Percentiles rank a stretch among this genome's conserved stretches.
These are phyloP conservation scores for Corythucha ciliata DNA, from an alignment of 2,888 invertebrate genomes.

Conservation along the genomic window DNA sequence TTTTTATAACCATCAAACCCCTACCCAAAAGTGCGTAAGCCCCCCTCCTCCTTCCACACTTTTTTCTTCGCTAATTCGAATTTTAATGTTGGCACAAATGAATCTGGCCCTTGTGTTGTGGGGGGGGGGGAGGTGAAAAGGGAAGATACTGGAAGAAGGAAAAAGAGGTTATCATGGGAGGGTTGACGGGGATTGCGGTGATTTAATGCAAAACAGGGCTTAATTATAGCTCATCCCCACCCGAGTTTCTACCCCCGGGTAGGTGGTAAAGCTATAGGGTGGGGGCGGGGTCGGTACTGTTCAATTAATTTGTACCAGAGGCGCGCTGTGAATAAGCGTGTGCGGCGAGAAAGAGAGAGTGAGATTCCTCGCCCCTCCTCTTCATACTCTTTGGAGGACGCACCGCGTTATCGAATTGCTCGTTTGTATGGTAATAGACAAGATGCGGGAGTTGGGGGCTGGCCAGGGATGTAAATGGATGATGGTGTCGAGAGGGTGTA, in stretches of 20 bases:
- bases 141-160: too few species aligned
- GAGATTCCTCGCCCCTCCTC: too few species aligned
- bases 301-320: constrained; percentile 21
- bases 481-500: too few species aligned
- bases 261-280: too few species aligned
- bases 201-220: constrained; percentile 25
- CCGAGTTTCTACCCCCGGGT: not conserved
- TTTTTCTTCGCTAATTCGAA: constrained; percentile 10
- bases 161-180: too few species aligned
- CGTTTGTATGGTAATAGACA: constrained; percentile 29
- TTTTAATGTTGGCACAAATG: not conserved
- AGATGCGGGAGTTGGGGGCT: too few species aligned
- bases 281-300: not conserved
- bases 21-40: not conserved
- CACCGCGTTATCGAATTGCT: constrained; percentile 28
- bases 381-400: constrained; percentile 12
- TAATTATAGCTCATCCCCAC: constrained; percentile 19
- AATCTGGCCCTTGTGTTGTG: not conserved
- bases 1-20: too few species aligned
- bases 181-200: constrained; percentile 7
- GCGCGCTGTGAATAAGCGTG: not conserved
- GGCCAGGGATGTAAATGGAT: too few species aligned
- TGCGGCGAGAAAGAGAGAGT: too few species aligned
- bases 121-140: not conserved
- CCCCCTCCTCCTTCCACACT: not conserved